Evolutionary conservation across 2,797 vertebrate species (phyloP), one percentile per base, ranked within the genome.

Genomic region (Phrynocephalus guinanensis): DNA sequence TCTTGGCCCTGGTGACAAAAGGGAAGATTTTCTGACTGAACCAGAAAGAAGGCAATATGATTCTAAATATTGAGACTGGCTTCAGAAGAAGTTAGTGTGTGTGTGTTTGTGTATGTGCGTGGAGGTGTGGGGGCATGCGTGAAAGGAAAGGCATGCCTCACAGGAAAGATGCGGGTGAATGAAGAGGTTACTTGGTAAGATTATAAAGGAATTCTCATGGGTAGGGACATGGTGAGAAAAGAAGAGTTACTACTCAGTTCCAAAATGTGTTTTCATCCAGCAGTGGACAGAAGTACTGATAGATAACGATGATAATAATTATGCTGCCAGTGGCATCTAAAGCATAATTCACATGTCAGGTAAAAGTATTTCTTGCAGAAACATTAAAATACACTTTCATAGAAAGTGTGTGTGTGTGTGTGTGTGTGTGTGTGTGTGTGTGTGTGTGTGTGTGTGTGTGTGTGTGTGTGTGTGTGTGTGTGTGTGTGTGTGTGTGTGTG

Each of bases 271-370:
- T n/a, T 20, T 16, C 52, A 48, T 5, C 50, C 67, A 81, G 87
- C 80, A 85, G n/a, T 79, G 26, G 15, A 9, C 22, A 28, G 56
- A 84, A 75, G 24, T 60, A 20, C 2, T 44, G 80, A 83, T 87
- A 82, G 30, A 71, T 70, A 87, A 87, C 71, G 16, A 60, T 71
- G 11, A 76, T 73, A 44, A 52, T 87, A 87, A 82, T 48, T 22
- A 33, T 68, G n/a, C 48, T 77, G 86, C 63, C 67, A 6, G 52
- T 26, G 71, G 56, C 79, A 73, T 87, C 79, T 75, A 87, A 50
- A 87, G 26, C 67, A 7, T 67, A 82, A 82, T 60, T 82, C 82
- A 82, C 82, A 28, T 68, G 76, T 44, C 73, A 82, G 38, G 33
- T 83, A 68, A 87, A 71, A 83, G 30, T 78, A 83, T 71, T 38